Conservation (phyloP, 2,113 vertebrate species). For the Mustela nigripes region DNA sequence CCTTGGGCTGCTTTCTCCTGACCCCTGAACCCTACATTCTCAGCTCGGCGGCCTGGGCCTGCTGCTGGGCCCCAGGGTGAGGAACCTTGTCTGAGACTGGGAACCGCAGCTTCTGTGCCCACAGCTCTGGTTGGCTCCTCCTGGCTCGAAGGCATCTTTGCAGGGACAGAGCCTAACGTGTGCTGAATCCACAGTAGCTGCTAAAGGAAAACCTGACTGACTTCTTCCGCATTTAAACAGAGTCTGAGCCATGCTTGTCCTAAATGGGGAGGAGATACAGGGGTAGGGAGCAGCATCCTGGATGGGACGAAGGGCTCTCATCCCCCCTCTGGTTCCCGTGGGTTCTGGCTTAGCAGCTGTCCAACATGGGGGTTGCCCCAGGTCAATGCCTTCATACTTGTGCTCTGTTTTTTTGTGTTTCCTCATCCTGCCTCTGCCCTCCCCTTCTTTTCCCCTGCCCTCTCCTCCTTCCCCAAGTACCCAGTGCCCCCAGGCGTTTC, state of each 20-base stretch:
- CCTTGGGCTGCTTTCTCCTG: background rate
- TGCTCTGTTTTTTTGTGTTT: slow-evolving; percentile 78
- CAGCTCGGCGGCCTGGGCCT: background rate
- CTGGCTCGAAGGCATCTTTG: background rate
- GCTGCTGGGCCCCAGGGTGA: background rate
- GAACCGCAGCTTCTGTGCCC: background rate
- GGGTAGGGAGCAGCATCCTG: background rate
- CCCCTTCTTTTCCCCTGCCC: slow-evolving; percentile 64
- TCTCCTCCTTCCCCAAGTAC: slow-evolving; percentile 90
- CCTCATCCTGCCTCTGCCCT: slow-evolving; percentile 62
- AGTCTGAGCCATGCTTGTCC: background rate
- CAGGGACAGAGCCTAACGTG: background rate
- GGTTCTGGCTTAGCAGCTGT: background rate
- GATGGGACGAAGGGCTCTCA: background rate
- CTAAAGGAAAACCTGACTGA: background rate
- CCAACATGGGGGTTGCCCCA: background rate
- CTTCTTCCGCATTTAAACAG: background rate
- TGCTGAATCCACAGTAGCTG: background rate
- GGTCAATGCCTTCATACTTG: slow-evolving; percentile 71
- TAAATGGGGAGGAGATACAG: too few relatives aligned
- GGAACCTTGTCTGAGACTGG: background rate
- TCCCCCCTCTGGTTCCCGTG: background rate
- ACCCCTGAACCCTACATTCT: background rate
- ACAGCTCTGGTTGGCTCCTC: background rate
- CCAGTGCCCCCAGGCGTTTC: slow-evolving; percentile 93